Percentiles rank a stretch among this genome's conserved stretches.
phyloP scores from a whole-genome alignment of 2,113 vertebrate species.

The Irena cyanogastra region DNA sequence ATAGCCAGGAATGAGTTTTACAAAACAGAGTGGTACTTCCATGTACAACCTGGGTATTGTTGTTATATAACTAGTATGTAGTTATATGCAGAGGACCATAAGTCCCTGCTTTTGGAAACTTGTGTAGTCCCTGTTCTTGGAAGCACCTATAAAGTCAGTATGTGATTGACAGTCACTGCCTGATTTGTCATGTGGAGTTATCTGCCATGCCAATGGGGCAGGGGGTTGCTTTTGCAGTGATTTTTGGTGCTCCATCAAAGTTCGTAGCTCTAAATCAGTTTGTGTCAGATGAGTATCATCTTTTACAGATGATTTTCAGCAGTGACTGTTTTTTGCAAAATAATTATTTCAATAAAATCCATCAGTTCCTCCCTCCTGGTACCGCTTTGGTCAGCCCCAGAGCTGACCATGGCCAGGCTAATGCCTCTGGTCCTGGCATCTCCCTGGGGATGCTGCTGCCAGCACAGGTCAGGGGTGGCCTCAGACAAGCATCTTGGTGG shows the following conservation, averaged over 20 bases:
- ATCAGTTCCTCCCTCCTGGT: not conserved
- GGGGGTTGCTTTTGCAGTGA: not conserved
- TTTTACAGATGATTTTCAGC: not conserved
- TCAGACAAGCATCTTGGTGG: rapidly evolving
- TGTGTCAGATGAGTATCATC: not conserved
- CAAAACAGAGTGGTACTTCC: not conserved
- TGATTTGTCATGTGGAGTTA: not conserved
- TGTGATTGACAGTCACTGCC: not conserved
- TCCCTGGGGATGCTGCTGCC: rapidly evolving
- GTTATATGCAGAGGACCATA: rapidly evolving
- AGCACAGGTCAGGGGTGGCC: not conserved
- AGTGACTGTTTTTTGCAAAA: not conserved
- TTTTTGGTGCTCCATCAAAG: not conserved
- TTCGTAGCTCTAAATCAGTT: not conserved
- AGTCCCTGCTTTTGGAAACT: not conserved
- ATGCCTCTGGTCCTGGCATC: not conserved
- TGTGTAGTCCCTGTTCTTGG: not conserved
- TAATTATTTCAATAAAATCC: not conserved
- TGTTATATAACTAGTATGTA: too few species aligned
- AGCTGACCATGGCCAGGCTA: rapidly evolving
- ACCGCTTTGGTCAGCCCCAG: rapidly evolving
- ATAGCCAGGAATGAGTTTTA: not conserved
- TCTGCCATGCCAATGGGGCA: not conserved
- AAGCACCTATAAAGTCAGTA: not conserved
- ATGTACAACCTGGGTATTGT: not conserved